Evolutionary conservation across 2,113 vertebrate species (phyloP).

Genomic region (Turdus rufiventris): DNA sequence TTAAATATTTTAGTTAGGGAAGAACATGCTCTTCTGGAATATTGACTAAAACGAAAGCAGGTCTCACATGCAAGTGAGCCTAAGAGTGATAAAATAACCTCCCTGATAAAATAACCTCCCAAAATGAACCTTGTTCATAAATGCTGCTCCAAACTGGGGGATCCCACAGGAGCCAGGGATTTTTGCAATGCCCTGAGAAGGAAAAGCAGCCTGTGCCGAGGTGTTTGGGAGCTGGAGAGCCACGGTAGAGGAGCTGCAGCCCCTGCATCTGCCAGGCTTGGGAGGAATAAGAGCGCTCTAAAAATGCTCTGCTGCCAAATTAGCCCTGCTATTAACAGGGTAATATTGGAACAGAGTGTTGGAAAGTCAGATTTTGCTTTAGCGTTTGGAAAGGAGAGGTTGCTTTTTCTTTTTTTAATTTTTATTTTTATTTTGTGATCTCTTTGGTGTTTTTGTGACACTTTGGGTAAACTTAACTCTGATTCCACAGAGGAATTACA

Average conservation of each 20-base stretch:
- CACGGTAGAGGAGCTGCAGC: background rate
- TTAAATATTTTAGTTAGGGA: constrained; percentile 4
- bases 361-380: background rate
- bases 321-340: background rate
- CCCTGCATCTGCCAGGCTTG: background rate
- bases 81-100: background rate
- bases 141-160: background rate
- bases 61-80: background rate
- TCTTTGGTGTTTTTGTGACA: background rate
- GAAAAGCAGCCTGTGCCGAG: fast-evolving
- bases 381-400: fast-evolving
- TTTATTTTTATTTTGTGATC: background rate
- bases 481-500: background rate
- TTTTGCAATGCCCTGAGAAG: background rate
- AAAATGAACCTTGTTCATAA: background rate
- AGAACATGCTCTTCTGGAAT: background rate
- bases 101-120: too few relatives aligned
- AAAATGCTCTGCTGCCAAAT: background rate
- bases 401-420: background rate
- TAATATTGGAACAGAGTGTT: fast-evolving
- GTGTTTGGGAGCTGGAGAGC: background rate
- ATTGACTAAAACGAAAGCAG: background rate
- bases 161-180: background rate
- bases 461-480: background rate
- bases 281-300: background rate